phyloP scores from a whole-genome alignment of 2,797 vertebrate species.

The Simalia tracyae region DNA sequence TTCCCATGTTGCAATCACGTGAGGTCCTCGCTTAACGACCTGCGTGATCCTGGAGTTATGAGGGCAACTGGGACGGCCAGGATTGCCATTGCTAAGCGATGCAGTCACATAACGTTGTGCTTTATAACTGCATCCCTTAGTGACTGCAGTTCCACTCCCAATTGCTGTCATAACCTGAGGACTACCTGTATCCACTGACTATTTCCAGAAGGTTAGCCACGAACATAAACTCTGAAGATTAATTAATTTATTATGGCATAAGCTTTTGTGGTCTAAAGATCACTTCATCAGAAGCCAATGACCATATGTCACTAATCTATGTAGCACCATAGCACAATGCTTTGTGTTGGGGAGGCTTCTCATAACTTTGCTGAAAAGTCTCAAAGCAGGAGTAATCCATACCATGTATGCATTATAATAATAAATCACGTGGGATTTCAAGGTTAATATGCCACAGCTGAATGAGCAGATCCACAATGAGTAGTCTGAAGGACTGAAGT shows the following conservation, averaged over 20 bases:
- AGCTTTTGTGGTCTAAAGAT: neutral
- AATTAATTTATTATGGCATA: neutral
- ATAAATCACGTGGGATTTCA: conserved; percentile 17
- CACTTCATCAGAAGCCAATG: neutral
- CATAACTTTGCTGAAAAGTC: conserved; percentile 12
- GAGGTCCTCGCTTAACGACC: no score
- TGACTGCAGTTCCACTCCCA: no score
- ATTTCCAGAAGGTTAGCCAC: neutral
- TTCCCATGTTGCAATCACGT: no score
- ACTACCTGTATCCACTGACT: neutral
- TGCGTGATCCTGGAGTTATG: no score
- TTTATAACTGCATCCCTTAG: no score
- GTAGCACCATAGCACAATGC: neutral
- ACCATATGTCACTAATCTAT: neutral
- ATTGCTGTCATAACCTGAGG: no score
- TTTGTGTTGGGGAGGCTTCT: neutral
- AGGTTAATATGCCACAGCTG: conserved; percentile 30
- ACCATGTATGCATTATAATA: conserved; percentile 24
- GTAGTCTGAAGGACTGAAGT: conserved; percentile 33
- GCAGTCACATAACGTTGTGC: no score
- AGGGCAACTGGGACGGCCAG: no score
- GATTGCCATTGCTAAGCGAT: no score
- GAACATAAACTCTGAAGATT: neutral
- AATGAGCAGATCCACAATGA: conserved; percentile 17
- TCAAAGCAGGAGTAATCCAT: conserved; percentile 24